Evolutionary conservation across 1,140 invertebrate species (phyloP).

Genomic region (Drosophila orena): DNA sequence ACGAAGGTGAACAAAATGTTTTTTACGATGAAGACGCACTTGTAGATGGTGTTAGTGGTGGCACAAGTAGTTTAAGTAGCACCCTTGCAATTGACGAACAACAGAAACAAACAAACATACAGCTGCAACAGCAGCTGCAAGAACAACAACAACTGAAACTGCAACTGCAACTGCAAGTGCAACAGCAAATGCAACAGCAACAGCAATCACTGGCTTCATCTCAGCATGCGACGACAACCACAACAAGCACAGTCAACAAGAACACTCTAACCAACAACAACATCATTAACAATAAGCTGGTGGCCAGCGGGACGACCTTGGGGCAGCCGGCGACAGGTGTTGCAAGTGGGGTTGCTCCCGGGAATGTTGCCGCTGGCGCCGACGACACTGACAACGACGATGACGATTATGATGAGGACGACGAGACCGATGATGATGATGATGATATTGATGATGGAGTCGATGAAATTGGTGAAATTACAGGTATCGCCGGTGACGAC

Average conservation of each 20-base stretch:
- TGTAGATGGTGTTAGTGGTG: conserved; percentile 83
- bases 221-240: conserved; percentile 44
- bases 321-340: conserved; percentile 42
- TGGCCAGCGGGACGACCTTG: conserved; percentile 39
- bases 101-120: conserved; percentile 70
- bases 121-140: conserved; percentile 54
- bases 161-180: conserved; percentile 25
- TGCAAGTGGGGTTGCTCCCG: conserved; percentile 24
- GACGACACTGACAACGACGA: conserved; percentile 85
- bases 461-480: conserved; percentile 88
- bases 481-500: conserved; percentile 87
- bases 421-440: conserved; percentile 86
- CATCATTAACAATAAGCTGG: conserved; percentile 65
- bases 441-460: conserved; percentile 86
- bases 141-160: conserved; percentile 31
- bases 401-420: conserved; percentile 89
- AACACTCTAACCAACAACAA: conserved; percentile 62
- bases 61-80: conserved; percentile 80
- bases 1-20: conserved; percentile 85
- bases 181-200: conserved; percentile 22
- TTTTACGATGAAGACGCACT: conserved; percentile 86
- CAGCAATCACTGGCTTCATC: conserved; percentile 60
- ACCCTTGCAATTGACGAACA: conserved; percentile 80
- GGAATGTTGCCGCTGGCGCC: conserved; percentile 34
- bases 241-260: conserved; percentile 59